A percentile compares a stretch with the other conserved stretches of the same genome.
These are phyloP conservation scores for Pristionchus exspectatus DNA, from an alignment of 2,888 invertebrate species.

Conservation along the genomic window DNA sequence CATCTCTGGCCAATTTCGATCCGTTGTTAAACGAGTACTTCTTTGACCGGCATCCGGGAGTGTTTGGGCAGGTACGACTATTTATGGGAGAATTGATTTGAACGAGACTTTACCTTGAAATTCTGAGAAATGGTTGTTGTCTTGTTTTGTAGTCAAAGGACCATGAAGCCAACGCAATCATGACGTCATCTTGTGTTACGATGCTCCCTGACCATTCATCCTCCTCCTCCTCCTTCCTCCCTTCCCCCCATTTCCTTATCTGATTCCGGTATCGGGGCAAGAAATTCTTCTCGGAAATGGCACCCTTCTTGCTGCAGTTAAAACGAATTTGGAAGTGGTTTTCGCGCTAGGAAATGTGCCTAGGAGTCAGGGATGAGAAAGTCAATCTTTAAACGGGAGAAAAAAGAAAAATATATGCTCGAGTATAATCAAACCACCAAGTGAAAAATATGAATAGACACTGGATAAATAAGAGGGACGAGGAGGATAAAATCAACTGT, in stretches of 20 bases:
- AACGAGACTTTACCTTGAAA: too few relatives aligned
- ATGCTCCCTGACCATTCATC: neutral
- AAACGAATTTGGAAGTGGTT: neutral
- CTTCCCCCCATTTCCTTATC: conserved; percentile 5
- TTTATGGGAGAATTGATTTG: neutral
- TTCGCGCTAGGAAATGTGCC: neutral
- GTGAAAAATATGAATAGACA: neutral
- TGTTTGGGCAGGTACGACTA: conserved; percentile 84
- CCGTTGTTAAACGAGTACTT: conserved; percentile 99
- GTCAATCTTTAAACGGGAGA: neutral
- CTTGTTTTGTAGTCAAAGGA: too few relatives aligned
- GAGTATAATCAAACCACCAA: neutral
- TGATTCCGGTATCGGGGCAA: neutral
- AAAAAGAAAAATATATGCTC: neutral
- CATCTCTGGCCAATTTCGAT: conserved; percentile 98
- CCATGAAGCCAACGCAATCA: neutral
- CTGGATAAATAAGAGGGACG: neutral
- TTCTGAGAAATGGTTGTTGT: too few relatives aligned
- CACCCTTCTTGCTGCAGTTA: neutral
- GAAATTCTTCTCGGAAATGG: neutral
- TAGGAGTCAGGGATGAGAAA: neutral
- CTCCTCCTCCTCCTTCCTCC: neutral
- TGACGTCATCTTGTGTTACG: neutral
- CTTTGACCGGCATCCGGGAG: conserved; percentile 91
- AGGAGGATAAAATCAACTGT: neutral